Evolutionary conservation across 2,888 invertebrate species (phyloP), one percentile per base, ranked within the genome.

Genomic region (Cryptus armator): DNA sequence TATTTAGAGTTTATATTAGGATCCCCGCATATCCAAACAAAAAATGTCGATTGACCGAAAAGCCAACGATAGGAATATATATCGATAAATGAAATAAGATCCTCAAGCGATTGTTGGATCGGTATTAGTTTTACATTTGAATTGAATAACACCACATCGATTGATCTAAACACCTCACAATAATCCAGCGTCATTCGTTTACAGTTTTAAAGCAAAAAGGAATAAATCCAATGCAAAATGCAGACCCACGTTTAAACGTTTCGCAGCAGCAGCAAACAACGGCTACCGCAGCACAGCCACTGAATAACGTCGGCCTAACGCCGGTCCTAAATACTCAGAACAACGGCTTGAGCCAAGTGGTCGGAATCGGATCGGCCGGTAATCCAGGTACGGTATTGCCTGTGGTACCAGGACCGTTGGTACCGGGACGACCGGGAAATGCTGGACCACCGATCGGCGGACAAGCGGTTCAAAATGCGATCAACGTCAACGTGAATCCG

Each of bases 201-300:
- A 94, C 95, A 97, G 97, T 97, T 95, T 95, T 97, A 95, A 97
- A 97, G 95, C 96, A 97, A 95, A 96, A 95, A 94, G 94, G 94
- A 91, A 94, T 94, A 93, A 94, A 92, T 94, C 93, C 92, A 94
- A 94, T 94, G 93, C 92, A 93, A 91, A 94, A 93, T 90, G 91
- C 93, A 91, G 94, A 94, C 88, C 92, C 93, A 91, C 93, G 93
- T 92, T 92, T 93, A 91, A 93, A 93, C 91, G 92, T 94, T 90
- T 93, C 93, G 88, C 94, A 93, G 92, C 87, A 88, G 81, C 89
- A 89, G 84, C 87, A 88, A 85, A 83, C 87, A 88, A 77, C 91
- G 90, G 88, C 89, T 89, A 87, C 92, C 89, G 90, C 89, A 91
- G 89, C 91, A 87, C 90, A 91, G 90, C 94, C 95, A 92, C 94